Percentiles rank a stretch among this genome's conserved stretches.
phyloP scores from a whole-genome alignment of 35 echinoderm and acorn worm genomes.

The Holothuria glaberrima region DNA sequence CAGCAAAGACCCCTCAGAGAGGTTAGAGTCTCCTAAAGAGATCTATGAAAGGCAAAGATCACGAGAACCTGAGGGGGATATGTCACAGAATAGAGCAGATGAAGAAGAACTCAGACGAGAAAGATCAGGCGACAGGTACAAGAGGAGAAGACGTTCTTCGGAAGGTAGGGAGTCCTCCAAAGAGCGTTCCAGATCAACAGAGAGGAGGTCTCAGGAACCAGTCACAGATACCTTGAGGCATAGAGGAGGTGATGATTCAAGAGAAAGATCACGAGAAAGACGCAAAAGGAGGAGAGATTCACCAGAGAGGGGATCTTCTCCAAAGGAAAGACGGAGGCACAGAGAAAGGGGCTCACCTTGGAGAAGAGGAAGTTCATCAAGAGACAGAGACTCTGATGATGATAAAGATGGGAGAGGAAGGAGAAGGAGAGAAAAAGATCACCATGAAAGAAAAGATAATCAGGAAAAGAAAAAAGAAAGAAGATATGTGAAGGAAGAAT shows the following conservation, averaged over 20 bases:
- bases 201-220: constrained; percentile 14
- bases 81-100: neutral
- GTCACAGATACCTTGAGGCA: constrained; percentile 12
- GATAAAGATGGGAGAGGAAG: constrained; percentile 2
- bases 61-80: neutral
- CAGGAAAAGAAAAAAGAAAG: neutral
- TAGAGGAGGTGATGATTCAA: constrained; percentile 4
- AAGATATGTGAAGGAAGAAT: neutral
- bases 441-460: neutral
- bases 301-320: constrained; percentile 1
- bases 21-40: neutral
- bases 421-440: neutral
- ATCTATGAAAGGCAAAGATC: neutral
- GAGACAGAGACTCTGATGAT: constrained; percentile 42
- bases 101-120: neutral
- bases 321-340: constrained; percentile 3
- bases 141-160: constrained; percentile 10
- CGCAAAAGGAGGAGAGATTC: constrained; percentile 27
- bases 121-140: constrained; percentile 23
- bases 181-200: constrained; percentile 10
- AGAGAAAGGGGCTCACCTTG: constrained; percentile 24
- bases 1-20: constrained; percentile 5
- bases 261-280: constrained; percentile 18
- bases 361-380: constrained; percentile 26
- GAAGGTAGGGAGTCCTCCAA: neutral